Evolutionary conservation across 2,113 vertebrate genomes (phyloP), one percentile per base, ranked within the genome.

Genomic region (Paraplagusia blochii): DNA sequence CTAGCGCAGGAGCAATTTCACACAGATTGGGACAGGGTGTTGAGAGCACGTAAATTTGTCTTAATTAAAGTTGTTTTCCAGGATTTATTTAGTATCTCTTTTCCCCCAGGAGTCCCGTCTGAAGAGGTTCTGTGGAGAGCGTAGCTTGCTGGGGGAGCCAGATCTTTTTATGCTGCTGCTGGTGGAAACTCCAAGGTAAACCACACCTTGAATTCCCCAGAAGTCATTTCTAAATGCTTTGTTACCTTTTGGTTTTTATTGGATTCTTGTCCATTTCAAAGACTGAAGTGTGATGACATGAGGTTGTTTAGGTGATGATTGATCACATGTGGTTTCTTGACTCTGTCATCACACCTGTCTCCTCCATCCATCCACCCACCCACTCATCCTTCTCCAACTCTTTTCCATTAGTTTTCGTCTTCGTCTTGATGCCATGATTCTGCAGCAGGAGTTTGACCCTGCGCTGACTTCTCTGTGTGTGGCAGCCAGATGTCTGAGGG

Each of bases 401-500:
- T 69, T 53, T 61, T 70, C 70, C 56, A 53, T 57, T 77, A 92
- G 91, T 66, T 90, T 90, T 82, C 86, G 89, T 15, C 82, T 91
- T 53, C 88, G 85, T 58, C 85, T 93, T 72, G 90, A 92, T 52
- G 87, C 85, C 62, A 90, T 93, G 89, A 92, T 93, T 71, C 83
- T 93, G 44, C 90, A 89, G 70, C 88, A 92, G 80, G 92, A 92
- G 91, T 93, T 93, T 76, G 89, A 93, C 84, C 89, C 88, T 0
- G 85, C 86, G 11, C 74, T 92, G 85, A 88, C 88, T 83, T 91
- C 91, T 82, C 79, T 90, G 83, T 92, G 91, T 85, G 86, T 86
- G 84, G 90, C 88, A 61, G 91, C 92, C 87, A 88, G 89, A 87
- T 90, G 88, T 83, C 85, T 93, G 72, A 84, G 85, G 74, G 86